phyloP scores from a whole-genome alignment of 2,888 invertebrate genomes.

The Clepsis dumicolana region DNA sequence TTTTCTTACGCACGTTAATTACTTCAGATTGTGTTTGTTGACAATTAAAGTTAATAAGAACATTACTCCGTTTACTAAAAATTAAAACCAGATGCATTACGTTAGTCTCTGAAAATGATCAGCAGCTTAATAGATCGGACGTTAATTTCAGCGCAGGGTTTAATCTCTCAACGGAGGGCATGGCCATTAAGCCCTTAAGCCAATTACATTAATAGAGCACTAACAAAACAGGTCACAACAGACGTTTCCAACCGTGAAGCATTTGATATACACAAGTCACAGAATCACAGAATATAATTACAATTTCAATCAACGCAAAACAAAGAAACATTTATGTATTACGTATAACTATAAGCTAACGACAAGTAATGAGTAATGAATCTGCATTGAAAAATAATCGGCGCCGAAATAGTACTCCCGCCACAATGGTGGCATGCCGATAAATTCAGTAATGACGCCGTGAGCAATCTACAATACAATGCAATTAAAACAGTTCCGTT shows the following conservation, averaged over 20 bases:
- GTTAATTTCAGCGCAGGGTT: not conserved
- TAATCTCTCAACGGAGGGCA: not conserved
- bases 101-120: not conserved
- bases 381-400: conserved; percentile 47
- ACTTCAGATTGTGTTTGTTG: not conserved
- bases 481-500: conserved; percentile 2
- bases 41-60: not conserved
- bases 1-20: not conserved
- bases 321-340: conserved; percentile 28
- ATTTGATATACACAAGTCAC: conserved; percentile 7
- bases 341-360: conserved; percentile 57
- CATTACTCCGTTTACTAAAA: not conserved
- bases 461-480: conserved; percentile 5
- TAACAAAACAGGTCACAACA: not conserved
- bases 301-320: conserved; percentile 27
- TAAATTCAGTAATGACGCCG: conserved; percentile 6
- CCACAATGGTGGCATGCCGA: conserved; percentile 35
- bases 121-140: not conserved
- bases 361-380: conserved; percentile 61
- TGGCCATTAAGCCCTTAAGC: conserved; percentile 1
- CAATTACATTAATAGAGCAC: conserved; percentile 4
- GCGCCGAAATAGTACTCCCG: conserved; percentile 40
- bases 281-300: conserved; percentile 4
- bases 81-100: not conserved
- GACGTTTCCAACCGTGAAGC: not conserved